These are phyloP conservation scores for Actinemys pallida DNA, from an alignment of 2,113 vertebrate genomes.

Conservation along the genomic window DNA sequence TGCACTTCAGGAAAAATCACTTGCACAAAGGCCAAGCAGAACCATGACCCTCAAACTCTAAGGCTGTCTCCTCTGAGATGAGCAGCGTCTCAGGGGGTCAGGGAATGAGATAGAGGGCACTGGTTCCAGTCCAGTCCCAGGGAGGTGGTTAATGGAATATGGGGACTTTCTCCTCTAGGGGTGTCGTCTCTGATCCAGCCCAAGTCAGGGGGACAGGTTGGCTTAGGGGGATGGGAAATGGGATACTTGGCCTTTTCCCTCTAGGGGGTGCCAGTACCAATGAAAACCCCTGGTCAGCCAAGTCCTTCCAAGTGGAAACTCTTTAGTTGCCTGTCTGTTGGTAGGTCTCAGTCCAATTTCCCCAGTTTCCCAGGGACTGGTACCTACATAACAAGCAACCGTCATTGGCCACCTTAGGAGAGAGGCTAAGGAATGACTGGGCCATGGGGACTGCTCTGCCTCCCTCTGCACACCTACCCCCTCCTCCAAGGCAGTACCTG, in stretches of 20 bases:
- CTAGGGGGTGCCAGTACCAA: not conserved
- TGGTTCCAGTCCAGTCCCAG: too few relatives aligned
- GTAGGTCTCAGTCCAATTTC: not conserved
- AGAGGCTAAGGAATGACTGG: not conserved
- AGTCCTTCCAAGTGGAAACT: not conserved
- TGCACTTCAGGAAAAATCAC: not conserved
- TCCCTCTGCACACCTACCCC: not conserved
- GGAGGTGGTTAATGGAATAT: too few relatives aligned
- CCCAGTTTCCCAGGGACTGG: not conserved
- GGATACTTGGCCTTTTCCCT: not conserved
- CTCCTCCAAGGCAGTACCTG: too few relatives aligned
- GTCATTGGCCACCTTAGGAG: not conserved
- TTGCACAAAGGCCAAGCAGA: not conserved
- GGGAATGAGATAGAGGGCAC: not conserved
- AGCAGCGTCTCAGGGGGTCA: not conserved
- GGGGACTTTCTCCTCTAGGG: too few relatives aligned
- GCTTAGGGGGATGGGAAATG: too few relatives aligned
- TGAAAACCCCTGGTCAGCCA: not conserved
- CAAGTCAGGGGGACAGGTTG: too few relatives aligned
- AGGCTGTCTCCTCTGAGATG: not conserved
- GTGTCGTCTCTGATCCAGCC: too few relatives aligned
- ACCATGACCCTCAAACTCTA: not conserved
- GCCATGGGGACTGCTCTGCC: not conserved
- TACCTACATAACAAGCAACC: not conserved
- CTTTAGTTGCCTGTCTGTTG: not conserved